Base-by-base conservation (phyloP, 2,113 vertebrate genomes). In the Nothocercus julius region DNA sequence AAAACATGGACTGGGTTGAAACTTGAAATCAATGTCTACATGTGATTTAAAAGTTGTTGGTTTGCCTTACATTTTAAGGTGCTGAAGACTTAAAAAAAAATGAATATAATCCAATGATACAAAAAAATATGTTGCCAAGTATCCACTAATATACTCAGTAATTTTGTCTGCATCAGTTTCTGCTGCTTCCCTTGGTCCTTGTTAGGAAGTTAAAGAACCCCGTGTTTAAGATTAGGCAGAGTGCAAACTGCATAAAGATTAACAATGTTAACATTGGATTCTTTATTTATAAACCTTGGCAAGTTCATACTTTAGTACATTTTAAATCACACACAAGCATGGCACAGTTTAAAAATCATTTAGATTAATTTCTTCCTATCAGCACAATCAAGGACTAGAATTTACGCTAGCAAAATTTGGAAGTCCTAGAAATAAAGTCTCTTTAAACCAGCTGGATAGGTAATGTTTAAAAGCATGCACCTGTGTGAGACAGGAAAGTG, bases 1-100 rank as follows among this genome's bases (percentile, higher is more conserved):
- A 84, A 97, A 95, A 94, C 74, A 91, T 68, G 73, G 28, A 53
- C 40, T 85, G 40, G 54, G 85, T 28, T 91, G 36, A 95, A 97
- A 92, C 49, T 86, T 89, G 70, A 95, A 96, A 95, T 95, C 63
- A 86, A 17, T 86, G 88, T 62, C 72, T 53, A 86, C n/a, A 58
- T 56, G 38, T 62, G 9, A 70, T 68, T 59, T 72, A 63, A 42
- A 95, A 93, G 13, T 22, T 85, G 47, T 61, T 84, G 49, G 19
- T 25, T 93, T 91, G 28, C 47, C 44, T 70, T 70, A 90, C 12
- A 32, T 36, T 36, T 61, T 58, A 54, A 63, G 14, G 14, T 66
- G 69, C 76, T 89, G 49, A 74, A 18, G 28, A 47, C 2, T 40
- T 83, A 45, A 14, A 47, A 38, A 0, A 79, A 77, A 88, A 70